Base-by-base conservation (phyloP, 1,140 invertebrate genomes). In the Parasteatoda tepidariorum region DNA sequence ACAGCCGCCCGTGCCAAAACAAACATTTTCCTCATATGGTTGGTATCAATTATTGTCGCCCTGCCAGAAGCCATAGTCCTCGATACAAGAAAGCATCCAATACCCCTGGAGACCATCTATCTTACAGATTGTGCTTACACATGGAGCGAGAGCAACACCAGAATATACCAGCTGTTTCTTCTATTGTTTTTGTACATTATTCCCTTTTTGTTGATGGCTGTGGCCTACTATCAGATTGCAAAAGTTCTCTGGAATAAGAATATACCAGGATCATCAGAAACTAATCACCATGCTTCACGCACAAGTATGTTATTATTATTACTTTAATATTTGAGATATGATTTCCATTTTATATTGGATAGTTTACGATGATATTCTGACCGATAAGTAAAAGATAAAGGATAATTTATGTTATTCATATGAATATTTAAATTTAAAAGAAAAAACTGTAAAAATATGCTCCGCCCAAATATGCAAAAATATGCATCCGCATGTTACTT, bases 11-110 rank as follows among this genome's bases (percentile, higher is more conserved):
- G 95, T 67, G 95, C 95, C 24, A 94, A 95, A 89, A 93, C 92
- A 2, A 93, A 94, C 57, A 95, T 96, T 82, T 89, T 94, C n/a
- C 89, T 94, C 71, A 97, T 97, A 81, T 97, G 95, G 96, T 87
- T 94, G 13, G 84, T 95, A 2, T 93, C 95, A 9, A 87, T 95
- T 1, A 57, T 92, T 1, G 92, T 95, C 11, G 84, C 57, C 7
- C 48, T 82, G 4, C 84, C 85, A 3, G 85, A 85, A 24, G 90
- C 94, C 70, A 88, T 95, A 6, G 92, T 93, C 0, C 89, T 95
- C 22, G 91, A 93, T 83, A 92, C 93, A 0, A 68, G 66, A 30
- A 87, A 90, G 38, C 89, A 88, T 9, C 82, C 88, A 67, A 86
- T 70, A 7, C 88, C 92, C 3, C 87, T 89, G 24, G 91, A 93